Conservation (phyloP, 2,113 vertebrate species). For the Procavia capensis region DNA sequence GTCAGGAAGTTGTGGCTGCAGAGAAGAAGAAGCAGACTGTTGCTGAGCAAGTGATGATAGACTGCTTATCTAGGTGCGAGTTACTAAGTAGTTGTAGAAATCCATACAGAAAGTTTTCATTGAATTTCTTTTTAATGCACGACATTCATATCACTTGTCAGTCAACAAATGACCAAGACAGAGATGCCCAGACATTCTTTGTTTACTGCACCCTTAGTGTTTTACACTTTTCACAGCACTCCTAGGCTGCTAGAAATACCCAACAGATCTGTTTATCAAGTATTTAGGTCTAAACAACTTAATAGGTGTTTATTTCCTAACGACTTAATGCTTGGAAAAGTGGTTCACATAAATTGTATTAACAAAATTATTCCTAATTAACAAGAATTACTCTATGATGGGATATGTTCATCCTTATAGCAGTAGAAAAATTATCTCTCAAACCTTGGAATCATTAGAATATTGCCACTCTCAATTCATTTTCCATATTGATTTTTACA, state of each 20-base stretch:
- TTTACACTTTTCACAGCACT: background rate
- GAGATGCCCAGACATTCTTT: background rate
- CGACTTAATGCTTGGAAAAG: slow-evolving; percentile 43
- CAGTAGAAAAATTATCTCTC: background rate
- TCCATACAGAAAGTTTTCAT: background rate
- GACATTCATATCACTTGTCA: background rate
- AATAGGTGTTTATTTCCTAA: background rate
- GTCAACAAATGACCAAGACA: background rate
- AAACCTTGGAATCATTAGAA: background rate
- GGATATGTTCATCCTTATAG: background rate
- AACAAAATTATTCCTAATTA: slow-evolving; percentile 4
- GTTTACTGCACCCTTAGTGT: background rate
- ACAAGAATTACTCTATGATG: background rate
- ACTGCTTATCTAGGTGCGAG: slow-evolving; percentile 89
- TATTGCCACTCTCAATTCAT: background rate
- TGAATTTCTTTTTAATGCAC: background rate
- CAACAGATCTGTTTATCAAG: background rate
- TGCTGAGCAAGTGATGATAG: slow-evolving; percentile 90
- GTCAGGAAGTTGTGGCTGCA: slow-evolving; percentile 87
- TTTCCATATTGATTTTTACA: background rate
- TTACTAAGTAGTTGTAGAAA: background rate
- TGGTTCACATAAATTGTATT: background rate
- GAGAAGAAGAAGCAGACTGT: slow-evolving; percentile 89
- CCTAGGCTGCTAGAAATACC: background rate
- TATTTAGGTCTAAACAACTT: slow-evolving; percentile 13